Base-by-base conservation (phyloP, 2,797 vertebrate species). In the Amazona ochrocephala region DNA sequence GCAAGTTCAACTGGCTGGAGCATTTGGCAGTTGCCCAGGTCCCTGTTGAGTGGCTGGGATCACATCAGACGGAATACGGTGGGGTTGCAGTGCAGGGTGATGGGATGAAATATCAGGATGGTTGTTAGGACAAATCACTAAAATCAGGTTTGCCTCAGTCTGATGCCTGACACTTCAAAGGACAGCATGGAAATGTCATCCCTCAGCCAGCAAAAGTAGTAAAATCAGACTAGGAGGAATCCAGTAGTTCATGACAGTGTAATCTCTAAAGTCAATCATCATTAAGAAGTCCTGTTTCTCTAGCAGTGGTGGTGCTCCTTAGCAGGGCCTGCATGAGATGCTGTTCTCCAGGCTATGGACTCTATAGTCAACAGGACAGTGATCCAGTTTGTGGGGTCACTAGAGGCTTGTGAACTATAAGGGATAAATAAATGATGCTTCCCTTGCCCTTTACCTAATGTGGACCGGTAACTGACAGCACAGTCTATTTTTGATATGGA, bases 401-500 rank as follows among this genome's bases (percentile, higher is more conserved):
- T 13, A 53, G 85, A 82, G 81, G 34, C 34, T 29, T 22, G 22
- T 70, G 32, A 90, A 45, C 61, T n/a, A 5, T 6, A 29, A 42
- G 11, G 15, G 21, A 75, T 77, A 72, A 84, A 84, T 65, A 80
- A 95, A 67, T 89, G 48, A 45, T 14, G 9, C 39, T 68, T 71
- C 51, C 9, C 47, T 74, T 23, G 3, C 22, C 32, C 39, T 66
- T 81, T 30, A 2, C 32, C 66, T 67, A 3, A 70, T 44, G 58
- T 53, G 48, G 53, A 39, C 61, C n/a, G 2, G 1, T 20, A 73
- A 5, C 21, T 71, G 79, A 19, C 37, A 85, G 61, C 30, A 20
- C 62, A 45, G n/a, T 50, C 68, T 77, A 7, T 73, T 92, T 96
- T 90, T 78, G 30, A 93, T 79, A 37, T 42, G 85, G 96, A 92